Evolutionary conservation across 2,888 invertebrate genomes (phyloP), one percentile per base, ranked within the genome.

Genomic region (Xestia xanthographa): DNA sequence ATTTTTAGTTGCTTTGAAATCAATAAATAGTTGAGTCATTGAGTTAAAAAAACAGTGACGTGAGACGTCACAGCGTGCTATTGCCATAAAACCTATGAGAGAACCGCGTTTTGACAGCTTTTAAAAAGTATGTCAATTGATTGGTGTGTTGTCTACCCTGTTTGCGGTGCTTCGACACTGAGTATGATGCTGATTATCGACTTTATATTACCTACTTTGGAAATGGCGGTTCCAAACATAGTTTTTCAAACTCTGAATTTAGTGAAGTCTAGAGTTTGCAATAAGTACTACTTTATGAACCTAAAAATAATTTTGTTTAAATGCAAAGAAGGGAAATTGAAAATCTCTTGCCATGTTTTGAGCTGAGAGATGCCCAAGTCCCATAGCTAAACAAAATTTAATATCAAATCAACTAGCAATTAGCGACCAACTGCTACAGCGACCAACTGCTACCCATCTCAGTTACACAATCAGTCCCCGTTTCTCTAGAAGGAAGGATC

Each of bases 401-500:
- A 26, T 6, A 14, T 50, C 26, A 3, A 17, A 34, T 22, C 14
- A 41, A 20, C 5, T 2, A 26, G 41, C 45, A 77, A 72, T 38
- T 0, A 48, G 0, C 22, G 4, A 22, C 0, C 70, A 65, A 65
- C 20, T 12, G 48, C 60, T 45, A 71, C n/a, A 48, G 0, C 22
- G 4, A 22, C 0, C 70, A 65, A 65, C 20, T 12, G 48, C 60
- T 45, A 71, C n/a, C 62, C n/a, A 43, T 76, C 29, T 22, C 53
- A 65, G 20, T 82, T 83, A 29, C 4, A 65, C 41, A 22, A 75
- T 83, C 65, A 75, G 3, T 6, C 29, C n/a, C 66, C 60, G 38
- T 69, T 75, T 73, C 79, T 73, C 78, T 65, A 77, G 83, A 90
- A 90, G 84, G 84, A 83, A 80, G 85, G 79, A 90, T 90, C 90